phyloP scores from a whole-genome alignment of 2,797 vertebrate species.

The Nyctibius grandis region DNA sequence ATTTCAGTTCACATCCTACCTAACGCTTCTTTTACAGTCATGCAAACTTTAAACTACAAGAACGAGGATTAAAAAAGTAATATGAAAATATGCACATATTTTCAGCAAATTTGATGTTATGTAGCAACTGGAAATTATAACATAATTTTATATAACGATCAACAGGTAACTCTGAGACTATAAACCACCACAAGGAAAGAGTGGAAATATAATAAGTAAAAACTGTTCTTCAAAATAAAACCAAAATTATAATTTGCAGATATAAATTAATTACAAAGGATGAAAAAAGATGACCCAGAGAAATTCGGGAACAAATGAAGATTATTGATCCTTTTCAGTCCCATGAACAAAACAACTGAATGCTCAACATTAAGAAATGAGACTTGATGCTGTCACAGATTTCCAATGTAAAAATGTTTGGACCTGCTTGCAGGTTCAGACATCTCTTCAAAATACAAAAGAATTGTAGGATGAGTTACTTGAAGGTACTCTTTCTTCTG shows the following conservation, averaged over 20 bases:
- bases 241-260: not conserved
- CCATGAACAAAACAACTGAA: not conserved
- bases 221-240: not conserved
- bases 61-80: not conserved
- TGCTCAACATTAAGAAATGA: not conserved
- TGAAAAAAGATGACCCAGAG: not conserved
- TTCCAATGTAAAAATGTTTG: not conserved
- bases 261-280: not conserved
- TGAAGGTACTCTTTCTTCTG: not conserved
- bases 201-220: not conserved
- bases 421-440: not conserved
- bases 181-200: not conserved
- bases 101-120: not conserved
- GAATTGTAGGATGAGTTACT: not conserved
- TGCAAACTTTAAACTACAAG: not conserved
- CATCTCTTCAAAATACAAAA: not conserved
- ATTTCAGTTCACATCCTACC: not conserved
- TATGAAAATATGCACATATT: not conserved
- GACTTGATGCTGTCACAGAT: not conserved
- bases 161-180: not conserved
- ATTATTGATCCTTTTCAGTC: not conserved
- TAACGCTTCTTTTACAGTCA: not conserved
- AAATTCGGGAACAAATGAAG: not conserved
- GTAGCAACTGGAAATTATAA: not conserved
- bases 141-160: not conserved